phyloP scores from a whole-genome alignment of 2,888 invertebrate genomes.

The Agelastica alni region DNA sequence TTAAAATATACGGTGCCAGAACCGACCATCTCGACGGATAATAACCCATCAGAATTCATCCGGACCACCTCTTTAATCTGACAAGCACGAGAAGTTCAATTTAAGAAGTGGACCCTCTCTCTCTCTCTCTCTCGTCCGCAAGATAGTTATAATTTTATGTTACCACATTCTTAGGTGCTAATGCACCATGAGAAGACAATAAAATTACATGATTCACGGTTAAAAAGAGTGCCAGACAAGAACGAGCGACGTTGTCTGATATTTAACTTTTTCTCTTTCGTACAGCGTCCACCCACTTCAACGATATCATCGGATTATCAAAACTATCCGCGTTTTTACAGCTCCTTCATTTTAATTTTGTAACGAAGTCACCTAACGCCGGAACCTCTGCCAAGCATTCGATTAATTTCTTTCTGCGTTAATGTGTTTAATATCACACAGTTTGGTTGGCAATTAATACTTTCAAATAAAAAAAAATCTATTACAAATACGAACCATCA shows the following conservation, averaged over 20 bases:
- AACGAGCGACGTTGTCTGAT: constrained; percentile 5
- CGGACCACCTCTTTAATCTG: constrained; percentile 19
- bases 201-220: constrained; percentile 37
- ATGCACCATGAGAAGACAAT: constrained; percentile 32
- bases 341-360: background rate
- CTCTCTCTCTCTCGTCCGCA: background rate
- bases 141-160: constrained; percentile 27
- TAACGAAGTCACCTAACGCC: background rate
- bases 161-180: constrained; percentile 30
- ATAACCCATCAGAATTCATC: constrained; percentile 8
- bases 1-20: background rate
- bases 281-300: background rate
- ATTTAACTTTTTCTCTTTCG: constrained; percentile 3
- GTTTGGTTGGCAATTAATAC: background rate
- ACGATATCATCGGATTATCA: background rate
- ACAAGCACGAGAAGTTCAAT: constrained; percentile 22
- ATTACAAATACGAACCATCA: too few relatives aligned
- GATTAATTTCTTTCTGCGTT: too few relatives aligned
- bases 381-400: background rate
- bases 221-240: constrained; percentile 23
- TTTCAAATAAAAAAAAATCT: too few relatives aligned
- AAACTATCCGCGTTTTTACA: background rate
- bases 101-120: constrained; percentile 18
- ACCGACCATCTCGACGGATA: background rate
- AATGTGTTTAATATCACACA: too few relatives aligned